phyloP scores from a whole-genome alignment of 2,797 vertebrate species.

The Valencia hispanica region DNA sequence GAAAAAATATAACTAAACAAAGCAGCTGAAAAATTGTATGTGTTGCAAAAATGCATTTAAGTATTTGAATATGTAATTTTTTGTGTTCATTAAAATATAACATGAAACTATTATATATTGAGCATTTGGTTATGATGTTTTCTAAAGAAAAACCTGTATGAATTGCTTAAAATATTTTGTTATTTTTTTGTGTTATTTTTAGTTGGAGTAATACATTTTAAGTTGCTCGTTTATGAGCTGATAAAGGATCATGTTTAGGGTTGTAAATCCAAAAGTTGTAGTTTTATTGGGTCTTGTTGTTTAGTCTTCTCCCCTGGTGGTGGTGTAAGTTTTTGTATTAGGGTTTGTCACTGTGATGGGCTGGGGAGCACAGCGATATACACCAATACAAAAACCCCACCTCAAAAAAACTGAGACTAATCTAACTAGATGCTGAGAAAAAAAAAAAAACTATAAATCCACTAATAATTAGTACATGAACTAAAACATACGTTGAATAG shows the following conservation, averaged over 20 bases:
- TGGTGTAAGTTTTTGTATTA: not conserved
- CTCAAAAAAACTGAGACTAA: not conserved
- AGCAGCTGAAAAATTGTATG: no score
- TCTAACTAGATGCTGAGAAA: not conserved
- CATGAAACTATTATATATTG: no score
- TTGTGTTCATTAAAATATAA: no score
- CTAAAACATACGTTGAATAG: accelerated
- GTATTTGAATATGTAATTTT: no score
- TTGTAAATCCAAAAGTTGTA: not conserved
- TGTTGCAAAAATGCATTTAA: no score
- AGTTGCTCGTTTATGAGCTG: not conserved
- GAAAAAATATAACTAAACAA: no score
- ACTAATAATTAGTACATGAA: not conserved
- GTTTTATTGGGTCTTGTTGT: not conserved
- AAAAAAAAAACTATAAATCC: not conserved
- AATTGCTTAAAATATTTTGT: no score
- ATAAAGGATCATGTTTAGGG: not conserved
- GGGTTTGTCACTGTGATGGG: not conserved
- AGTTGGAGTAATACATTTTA: not conserved
- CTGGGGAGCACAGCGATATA: not conserved
- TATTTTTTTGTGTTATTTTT: no score
- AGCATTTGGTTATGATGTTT: no score
- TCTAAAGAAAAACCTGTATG: no score
- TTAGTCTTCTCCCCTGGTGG: not conserved
- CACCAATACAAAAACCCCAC: not conserved